Percentiles rank a stretch among this genome's conserved stretches.
phyloP scores from a whole-genome alignment of 1,140 invertebrate genomes.

The Brachionus paranguensis region DNA sequence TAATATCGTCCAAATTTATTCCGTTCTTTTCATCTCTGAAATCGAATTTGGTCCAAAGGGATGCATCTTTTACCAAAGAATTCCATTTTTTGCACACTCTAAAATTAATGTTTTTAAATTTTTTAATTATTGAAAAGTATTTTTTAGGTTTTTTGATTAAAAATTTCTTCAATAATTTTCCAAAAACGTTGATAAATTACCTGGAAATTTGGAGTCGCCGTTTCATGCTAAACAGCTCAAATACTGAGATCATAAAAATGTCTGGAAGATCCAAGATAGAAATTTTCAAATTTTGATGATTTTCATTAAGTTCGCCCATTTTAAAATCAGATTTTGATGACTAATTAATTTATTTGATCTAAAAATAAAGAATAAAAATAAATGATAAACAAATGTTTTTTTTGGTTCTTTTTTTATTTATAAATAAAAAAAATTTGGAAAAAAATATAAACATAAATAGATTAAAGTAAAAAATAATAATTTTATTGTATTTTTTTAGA shows the following conservation, averaged over 20 bases:
- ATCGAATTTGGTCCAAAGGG: slow-evolving; percentile 13
- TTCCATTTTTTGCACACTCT: slow-evolving; percentile 40
- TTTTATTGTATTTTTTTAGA: not conserved
- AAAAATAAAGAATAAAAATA: no score
- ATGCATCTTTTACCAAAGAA: not conserved
- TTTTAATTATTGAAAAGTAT: not conserved
- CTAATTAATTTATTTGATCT: not conserved
- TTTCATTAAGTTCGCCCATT: not conserved
- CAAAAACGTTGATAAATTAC: not conserved
- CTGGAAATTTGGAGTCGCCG: not conserved
- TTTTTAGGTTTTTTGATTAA: not conserved
- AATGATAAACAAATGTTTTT: not conserved
- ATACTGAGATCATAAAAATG: slow-evolving; percentile 34
- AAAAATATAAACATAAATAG: not conserved
- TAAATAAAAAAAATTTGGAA: not conserved
- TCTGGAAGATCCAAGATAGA: slow-evolving; percentile 16
- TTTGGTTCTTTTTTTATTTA: not conserved
- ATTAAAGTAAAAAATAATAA: not conserved
- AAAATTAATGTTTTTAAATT: not conserved
- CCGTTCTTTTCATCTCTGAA: not conserved
- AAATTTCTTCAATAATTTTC: not conserved
- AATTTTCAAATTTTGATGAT: not conserved
- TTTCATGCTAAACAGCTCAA: not conserved
- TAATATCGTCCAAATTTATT: not conserved
- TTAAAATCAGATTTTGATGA: not conserved